Percentiles rank a stretch among this genome's conserved stretches.
phyloP scores from a whole-genome alignment of 2,113 vertebrate genomes.

The Ailurus styani region DNA sequence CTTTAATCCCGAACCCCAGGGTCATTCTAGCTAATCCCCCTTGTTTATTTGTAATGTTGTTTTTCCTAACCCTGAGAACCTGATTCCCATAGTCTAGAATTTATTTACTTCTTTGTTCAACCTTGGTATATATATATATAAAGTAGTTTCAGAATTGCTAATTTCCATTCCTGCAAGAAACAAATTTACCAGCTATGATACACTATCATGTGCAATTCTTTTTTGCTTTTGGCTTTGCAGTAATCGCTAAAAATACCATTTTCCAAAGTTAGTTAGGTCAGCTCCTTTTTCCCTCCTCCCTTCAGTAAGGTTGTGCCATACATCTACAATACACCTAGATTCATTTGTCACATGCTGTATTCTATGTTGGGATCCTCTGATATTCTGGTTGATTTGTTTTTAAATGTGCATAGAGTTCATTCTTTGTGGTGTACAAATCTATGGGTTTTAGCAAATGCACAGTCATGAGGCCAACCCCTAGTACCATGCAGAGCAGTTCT shows the following conservation, averaged over 20 bases:
- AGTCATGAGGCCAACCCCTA: not conserved
- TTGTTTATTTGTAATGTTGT: not conserved
- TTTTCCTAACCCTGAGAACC: not conserved
- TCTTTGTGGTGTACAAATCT: not conserved
- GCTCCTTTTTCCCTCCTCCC: not conserved
- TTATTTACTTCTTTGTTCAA: not conserved
- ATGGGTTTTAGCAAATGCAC: not conserved
- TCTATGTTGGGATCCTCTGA: not conserved
- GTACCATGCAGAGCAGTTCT: not conserved
- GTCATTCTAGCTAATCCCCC: not conserved
- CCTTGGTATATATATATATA: not conserved
- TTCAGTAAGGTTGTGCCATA: not conserved
- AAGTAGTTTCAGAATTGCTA: not conserved
- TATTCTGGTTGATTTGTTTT: not conserved
- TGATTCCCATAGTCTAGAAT: not conserved
- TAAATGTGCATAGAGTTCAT: not conserved
- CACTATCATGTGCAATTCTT: not conserved
- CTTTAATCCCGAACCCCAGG: not conserved
- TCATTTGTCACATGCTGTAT: not conserved
- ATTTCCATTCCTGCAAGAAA: not conserved
- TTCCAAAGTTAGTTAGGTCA: not conserved
- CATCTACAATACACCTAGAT: not conserved
- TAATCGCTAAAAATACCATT: not conserved
- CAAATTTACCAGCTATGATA: not conserved
- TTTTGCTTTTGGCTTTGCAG: not conserved